Evolutionary conservation across 2,888 invertebrate species (phyloP), one percentile per base, ranked within the genome.

Genomic region (Eretmocerus hayati): DNA sequence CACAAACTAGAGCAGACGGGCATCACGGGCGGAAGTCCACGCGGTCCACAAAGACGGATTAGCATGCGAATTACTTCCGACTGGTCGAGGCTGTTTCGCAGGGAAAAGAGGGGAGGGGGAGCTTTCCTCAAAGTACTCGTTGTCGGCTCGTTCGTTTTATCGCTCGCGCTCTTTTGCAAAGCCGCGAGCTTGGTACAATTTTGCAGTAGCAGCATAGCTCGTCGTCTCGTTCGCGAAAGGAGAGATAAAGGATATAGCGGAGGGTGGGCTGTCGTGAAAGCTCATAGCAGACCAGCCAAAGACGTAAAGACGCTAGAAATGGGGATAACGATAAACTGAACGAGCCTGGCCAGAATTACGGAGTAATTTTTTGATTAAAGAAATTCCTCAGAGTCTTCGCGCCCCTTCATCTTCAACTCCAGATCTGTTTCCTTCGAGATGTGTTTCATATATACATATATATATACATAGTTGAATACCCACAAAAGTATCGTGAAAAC

Each of bases 61-160:
- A 65, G 62, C 65, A 64, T 65, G 58, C 62, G 62, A 65, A 64
- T 64, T 62, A 62, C 58, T 60, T 59, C 53, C 56, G 57, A 54
- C 49, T 53, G 57, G 53, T 53, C 56, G n/a, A n/a, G n/a, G n/a
- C n/a, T 55, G 52, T 54, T n/a, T n/a, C n/a, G 53, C 56, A 58
- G 57, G 54, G 53, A 53, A 52, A 41, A 40, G n/a, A n/a, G n/a
- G 22, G 31, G 37, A 19, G 21, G 30, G 21, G 32, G 30, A 11
- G 19, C 20, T 35, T 43, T 52, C 57, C 56, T 57, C 58, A 56
- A 59, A 62, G 56, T 57, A 48, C 48, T n/a, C n/a, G n/a, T 52
- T 44, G 54, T 54, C 55, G 32, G 26, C 33, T 44, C 43, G 50
- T 50, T 50, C 43, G 40, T 46, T 50, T 50, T 43, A 46, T 46